Conservation (phyloP, 2,113 vertebrate genomes). For the Aspidoscelis tigris region DNA sequence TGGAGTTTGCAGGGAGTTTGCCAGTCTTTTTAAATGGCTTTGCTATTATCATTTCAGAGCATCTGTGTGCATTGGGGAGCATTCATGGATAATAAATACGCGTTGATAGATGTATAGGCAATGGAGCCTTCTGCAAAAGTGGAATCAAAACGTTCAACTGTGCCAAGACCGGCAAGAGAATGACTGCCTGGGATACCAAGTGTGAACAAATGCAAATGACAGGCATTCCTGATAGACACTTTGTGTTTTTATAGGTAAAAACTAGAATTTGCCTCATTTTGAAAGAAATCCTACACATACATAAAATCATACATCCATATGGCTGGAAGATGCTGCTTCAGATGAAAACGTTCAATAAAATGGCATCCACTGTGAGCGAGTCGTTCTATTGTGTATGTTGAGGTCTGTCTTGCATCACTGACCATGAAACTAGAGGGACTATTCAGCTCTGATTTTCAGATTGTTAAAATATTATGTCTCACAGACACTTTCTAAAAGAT, state of each 20-base stretch:
- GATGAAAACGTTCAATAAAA: slow-evolving; percentile 27
- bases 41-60: slow-evolving; percentile 15
- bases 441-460: slow-evolving; percentile 6
- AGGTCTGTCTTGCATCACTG: slow-evolving; percentile 9
- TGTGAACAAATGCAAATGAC: not conserved
- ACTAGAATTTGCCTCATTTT: not conserved
- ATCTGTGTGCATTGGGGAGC: not conserved
- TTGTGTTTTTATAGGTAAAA: not conserved
- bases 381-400: not conserved
- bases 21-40: slow-evolving; percentile 6
- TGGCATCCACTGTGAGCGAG: not conserved
- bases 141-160: slow-evolving; percentile 1
- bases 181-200: slow-evolving; percentile 3
- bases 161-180: slow-evolving; percentile 13
- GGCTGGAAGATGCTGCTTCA: not conserved
- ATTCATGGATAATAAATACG: slow-evolving; percentile 27
- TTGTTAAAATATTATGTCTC: not conserved
- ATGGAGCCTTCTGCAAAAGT: not conserved
- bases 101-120: slow-evolving; percentile 23
- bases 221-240: not conserved
- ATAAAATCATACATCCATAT: not conserved
- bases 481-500: not conserved
- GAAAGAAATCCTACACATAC: not conserved
- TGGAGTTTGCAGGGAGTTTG: not conserved
- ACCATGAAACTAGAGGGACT: slow-evolving; percentile 3